Conservation (phyloP, 2,113 vertebrate genomes). For the Brachypteracias leptosomus region DNA sequence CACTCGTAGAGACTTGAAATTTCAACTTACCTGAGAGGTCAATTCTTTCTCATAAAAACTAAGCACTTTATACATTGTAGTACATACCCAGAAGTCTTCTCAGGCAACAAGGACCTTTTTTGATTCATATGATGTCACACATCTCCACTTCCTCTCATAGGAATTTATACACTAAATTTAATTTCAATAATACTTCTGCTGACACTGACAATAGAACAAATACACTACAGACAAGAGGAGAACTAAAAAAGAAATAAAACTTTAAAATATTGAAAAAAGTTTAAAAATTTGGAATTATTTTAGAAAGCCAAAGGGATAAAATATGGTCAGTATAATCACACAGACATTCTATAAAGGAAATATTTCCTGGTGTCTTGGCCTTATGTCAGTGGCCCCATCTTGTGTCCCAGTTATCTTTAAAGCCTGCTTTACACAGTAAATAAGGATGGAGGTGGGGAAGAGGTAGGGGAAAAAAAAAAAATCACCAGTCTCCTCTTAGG, state of each 20-base stretch:
- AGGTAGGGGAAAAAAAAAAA: not conserved
- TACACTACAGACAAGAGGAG: not conserved
- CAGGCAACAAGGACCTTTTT: not conserved
- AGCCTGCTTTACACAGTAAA: not conserved
- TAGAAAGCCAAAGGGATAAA: not conserved
- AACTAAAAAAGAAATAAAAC: not conserved
- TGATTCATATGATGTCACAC: not conserved
- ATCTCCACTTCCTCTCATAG: not conserved
- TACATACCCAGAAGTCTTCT: not conserved
- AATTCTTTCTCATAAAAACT: not conserved
- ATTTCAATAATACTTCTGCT: not conserved
- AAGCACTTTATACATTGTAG: not conserved
- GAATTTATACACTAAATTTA: not conserved
- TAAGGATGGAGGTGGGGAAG: constrained; percentile 11
- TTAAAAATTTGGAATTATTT: not conserved
- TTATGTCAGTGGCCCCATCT: not conserved
- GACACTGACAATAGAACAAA: not conserved
- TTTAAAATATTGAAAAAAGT: not conserved
- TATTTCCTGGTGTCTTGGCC: not conserved
- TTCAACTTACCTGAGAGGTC: not conserved
- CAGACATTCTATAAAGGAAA: not conserved
- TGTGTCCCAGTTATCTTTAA: constrained; percentile 9
- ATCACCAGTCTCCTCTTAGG: constrained; percentile 13
- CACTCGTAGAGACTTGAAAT: not conserved
- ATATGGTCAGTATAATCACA: not conserved